Percentiles rank a stretch among this genome's conserved stretches.
These are phyloP conservation scores for Drosophila falleni DNA, from an alignment of 2,888 invertebrate species.

Conservation along the genomic window DNA sequence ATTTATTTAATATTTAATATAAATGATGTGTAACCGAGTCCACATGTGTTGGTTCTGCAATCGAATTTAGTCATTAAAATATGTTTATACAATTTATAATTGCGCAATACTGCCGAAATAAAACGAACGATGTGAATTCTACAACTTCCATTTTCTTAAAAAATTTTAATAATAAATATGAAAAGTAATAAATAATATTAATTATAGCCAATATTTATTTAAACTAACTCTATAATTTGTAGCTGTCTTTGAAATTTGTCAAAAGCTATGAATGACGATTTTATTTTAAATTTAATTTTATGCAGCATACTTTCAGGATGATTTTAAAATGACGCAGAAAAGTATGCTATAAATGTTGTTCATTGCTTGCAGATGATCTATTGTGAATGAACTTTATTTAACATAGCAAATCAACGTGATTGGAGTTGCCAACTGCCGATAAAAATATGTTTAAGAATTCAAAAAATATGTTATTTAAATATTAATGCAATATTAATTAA, in stretches of 20 bases:
- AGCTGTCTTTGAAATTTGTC: too few species aligned
- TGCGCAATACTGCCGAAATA: slow-evolving; percentile 67
- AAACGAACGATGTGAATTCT: slow-evolving; percentile 56
- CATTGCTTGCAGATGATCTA: not conserved
- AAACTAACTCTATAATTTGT: not conserved
- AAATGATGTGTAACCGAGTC: slow-evolving; percentile 71
- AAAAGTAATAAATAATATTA: too few species aligned
- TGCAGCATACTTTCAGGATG: not conserved
- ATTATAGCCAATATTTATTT: too few species aligned
- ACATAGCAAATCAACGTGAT: too few species aligned
- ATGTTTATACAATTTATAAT: slow-evolving; percentile 68
- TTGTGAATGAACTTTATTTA: not conserved
- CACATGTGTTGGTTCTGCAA: slow-evolving; percentile 53
- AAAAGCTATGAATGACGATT: not conserved
- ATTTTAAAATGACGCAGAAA: not conserved
- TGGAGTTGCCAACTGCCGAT: slow-evolving; percentile 3
- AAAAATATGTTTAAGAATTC: not conserved
- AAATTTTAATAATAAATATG: too few species aligned
- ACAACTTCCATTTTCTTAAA: not conserved
- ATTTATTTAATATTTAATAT: slow-evolving; percentile 76
- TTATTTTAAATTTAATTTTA: not conserved
- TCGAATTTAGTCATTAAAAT: slow-evolving; percentile 83
- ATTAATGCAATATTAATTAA: too few species aligned
- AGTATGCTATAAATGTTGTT: not conserved
- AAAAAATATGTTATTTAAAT: too few species aligned